Percentiles rank a stretch among this genome's conserved stretches.
phyloP scores from a whole-genome alignment of 2,113 vertebrate genomes.

The Reinhardtius hippoglossoides region DNA sequence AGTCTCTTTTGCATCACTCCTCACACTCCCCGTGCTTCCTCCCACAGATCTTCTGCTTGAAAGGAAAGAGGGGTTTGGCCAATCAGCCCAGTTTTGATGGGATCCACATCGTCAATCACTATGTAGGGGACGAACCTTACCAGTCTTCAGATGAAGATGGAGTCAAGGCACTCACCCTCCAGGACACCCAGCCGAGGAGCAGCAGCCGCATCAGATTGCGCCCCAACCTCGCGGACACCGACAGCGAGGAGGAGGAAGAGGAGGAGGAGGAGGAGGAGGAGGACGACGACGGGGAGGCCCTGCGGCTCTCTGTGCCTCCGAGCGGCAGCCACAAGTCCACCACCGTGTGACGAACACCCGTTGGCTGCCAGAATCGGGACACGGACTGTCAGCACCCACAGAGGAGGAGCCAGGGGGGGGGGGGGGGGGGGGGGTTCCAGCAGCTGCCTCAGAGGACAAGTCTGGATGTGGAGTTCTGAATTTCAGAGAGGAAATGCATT shows the following conservation, averaged over 20 bases:
- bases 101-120: conserved; percentile 96
- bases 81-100: conserved; percentile 90
- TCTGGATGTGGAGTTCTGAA: conserved; percentile 12
- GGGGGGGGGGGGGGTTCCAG: neutral
- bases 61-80: conserved; percentile 87
- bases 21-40: conserved; percentile 8
- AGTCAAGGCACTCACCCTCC: conserved; percentile 68
- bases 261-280: conserved; percentile 87
- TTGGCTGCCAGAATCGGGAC: neutral
- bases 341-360: conserved; percentile 84
- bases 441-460: neutral
- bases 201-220: conserved; percentile 82
- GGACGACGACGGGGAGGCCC: conserved; percentile 81
- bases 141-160: conserved; percentile 95
- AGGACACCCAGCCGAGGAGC: conserved; percentile 64
- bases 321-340: conserved; percentile 86
- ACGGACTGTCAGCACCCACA: too few relatives aligned
- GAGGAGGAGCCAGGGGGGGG: neutral
- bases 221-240: conserved; percentile 82
- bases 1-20: neutral
- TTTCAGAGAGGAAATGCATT: conserved; percentile 43
- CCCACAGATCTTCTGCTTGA: conserved; percentile 91
- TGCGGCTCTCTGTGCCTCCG: conserved; percentile 73
- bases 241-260: conserved; percentile 87
- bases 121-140: conserved; percentile 87